Conservation (phyloP, 2,797 vertebrate genomes). For the Benthosema pterotum region DNA sequence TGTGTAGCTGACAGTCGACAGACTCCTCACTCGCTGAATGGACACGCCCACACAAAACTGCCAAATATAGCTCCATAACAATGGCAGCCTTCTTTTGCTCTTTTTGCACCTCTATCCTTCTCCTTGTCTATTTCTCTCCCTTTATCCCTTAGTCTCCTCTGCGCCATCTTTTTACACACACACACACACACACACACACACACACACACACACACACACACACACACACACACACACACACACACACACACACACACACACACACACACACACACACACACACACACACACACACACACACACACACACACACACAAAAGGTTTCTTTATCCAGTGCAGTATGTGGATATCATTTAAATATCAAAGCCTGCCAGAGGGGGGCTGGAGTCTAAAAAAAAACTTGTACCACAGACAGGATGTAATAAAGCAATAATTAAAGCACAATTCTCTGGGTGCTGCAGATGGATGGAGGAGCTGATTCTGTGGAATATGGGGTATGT, state of each 20-base stretch:
- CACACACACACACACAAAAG: slow-evolving; percentile 29
- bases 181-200: slow-evolving; percentile 33
- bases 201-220: slow-evolving; percentile 31
- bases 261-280: slow-evolving; percentile 31
- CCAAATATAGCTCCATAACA: slow-evolving; percentile 68
- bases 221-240: slow-evolving; percentile 30
- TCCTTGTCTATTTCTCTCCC: slow-evolving; percentile 27
- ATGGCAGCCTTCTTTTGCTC: slow-evolving; percentile 44
- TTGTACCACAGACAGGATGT: slow-evolving; percentile 42
- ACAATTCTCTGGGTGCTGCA: slow-evolving; percentile 17
- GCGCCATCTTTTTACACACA: slow-evolving; percentile 17
- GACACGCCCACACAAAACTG: slow-evolving; percentile 58
- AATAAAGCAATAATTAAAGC: slow-evolving; percentile 70
- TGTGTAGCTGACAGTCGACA: slow-evolving; percentile 40
- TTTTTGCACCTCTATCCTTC: slow-evolving; percentile 1
- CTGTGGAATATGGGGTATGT: slow-evolving; percentile 11
- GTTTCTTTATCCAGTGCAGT: slow-evolving; percentile 39
- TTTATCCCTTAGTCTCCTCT: slow-evolving; percentile 11
- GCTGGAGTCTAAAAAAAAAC: slow-evolving; percentile 32
- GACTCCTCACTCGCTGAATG: slow-evolving; percentile 54
- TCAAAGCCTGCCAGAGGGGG: slow-evolving; percentile 63
- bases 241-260: slow-evolving; percentile 34
- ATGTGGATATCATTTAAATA: slow-evolving; percentile 71
- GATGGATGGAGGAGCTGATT: not conserved
- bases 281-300: slow-evolving; percentile 33